Percentiles rank a stretch among this genome's conserved stretches.
phyloP scores from a whole-genome alignment of 2,113 vertebrate species.

The Serilophus lunatus region DNA sequence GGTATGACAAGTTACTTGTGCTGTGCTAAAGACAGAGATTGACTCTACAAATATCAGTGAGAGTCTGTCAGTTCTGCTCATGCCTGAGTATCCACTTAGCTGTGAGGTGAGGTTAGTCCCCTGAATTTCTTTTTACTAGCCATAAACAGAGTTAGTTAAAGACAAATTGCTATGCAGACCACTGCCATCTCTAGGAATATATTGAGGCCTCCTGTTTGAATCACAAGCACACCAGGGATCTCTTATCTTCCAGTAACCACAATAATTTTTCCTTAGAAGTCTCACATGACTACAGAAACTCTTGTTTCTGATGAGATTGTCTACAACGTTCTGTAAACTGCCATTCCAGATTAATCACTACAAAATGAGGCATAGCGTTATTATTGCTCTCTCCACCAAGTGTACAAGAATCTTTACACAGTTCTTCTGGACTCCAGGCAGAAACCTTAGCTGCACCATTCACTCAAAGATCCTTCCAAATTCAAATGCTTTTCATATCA shows the following conservation, averaged over 20 bases:
- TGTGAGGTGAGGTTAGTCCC: neutral
- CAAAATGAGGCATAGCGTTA: neutral
- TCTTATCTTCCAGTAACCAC: neutral
- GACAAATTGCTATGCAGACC: neutral
- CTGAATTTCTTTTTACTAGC: neutral
- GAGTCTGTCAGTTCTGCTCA: neutral
- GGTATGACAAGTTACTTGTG: neutral
- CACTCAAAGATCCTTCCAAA: neutral
- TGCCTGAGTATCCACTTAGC: neutral
- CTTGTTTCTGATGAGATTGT: neutral
- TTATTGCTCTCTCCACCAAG: neutral
- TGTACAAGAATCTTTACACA: neutral
- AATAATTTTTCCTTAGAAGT: neutral
- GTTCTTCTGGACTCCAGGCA: neutral
- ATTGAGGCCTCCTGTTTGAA: neutral
- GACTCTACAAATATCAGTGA: neutral
- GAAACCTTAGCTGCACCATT: neutral
- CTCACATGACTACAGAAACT: neutral
- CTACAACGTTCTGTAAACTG: neutral
- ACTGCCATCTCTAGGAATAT: neutral
- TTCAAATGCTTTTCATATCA: neutral
- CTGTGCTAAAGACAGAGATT: neutral
- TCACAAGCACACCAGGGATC: neutral
- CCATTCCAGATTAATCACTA: neutral
- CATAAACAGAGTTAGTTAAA: neutral